A percentile compares a stretch with the other conserved stretches of the same genome.
phyloP scores from a whole-genome alignment of 2,113 vertebrate genomes.

The Cyanoderma ruficeps region DNA sequence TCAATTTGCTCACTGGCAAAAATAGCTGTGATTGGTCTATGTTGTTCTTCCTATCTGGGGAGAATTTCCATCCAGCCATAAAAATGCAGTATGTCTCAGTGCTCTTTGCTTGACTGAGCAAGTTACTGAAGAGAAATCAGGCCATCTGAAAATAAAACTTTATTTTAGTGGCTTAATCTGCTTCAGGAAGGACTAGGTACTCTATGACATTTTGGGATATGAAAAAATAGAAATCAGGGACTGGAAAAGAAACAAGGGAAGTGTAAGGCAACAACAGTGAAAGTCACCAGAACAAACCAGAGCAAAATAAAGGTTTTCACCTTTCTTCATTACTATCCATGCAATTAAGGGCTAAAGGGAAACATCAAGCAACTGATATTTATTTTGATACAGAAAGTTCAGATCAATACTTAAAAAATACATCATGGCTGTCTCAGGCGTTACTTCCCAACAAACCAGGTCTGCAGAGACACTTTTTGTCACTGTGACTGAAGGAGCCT shows the following conservation, averaged over 20 bases:
- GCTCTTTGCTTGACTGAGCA: not conserved
- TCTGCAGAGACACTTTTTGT: not conserved
- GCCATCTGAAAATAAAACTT: conserved; percentile 25
- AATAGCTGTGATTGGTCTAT: not conserved
- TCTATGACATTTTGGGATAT: not conserved
- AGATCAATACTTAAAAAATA: not conserved
- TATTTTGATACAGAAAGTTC: not conserved
- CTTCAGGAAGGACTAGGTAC: not conserved
- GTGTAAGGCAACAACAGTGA: not conserved
- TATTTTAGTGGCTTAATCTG: not conserved
- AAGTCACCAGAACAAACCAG: not conserved
- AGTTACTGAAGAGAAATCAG: conserved; percentile 23
- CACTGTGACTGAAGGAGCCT: not conserved
- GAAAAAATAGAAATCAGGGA: not conserved
- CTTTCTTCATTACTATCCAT: not conserved
- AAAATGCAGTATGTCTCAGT: not conserved
- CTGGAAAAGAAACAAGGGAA: not conserved
- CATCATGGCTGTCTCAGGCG: not conserved
- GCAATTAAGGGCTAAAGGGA: not conserved
- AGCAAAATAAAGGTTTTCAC: not conserved
- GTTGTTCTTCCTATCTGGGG: not conserved
- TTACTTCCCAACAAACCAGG: not conserved
- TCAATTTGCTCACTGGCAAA: not conserved
- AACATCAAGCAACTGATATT: not conserved
- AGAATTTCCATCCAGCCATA: not conserved